phyloP scores from a whole-genome alignment of 2,888 invertebrate species.

The Leptopilina syphax region DNA sequence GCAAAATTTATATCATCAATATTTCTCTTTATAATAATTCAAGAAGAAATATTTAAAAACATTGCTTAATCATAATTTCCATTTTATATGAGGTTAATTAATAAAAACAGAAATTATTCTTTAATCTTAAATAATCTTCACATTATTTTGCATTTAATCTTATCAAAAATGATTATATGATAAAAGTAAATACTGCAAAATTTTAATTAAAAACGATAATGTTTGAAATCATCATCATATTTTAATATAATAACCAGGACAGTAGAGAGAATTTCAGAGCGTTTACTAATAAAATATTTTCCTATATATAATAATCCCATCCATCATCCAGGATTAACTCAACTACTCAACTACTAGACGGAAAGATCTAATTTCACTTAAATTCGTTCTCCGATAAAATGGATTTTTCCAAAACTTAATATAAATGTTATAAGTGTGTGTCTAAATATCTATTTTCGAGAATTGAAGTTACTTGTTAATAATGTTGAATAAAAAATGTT shows the following conservation, averaged over 20 bases:
- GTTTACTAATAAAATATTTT: neutral
- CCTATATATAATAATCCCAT: neutral
- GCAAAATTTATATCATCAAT: too few species aligned
- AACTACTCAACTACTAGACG: neutral
- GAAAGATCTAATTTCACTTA: neutral
- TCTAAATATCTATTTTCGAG: too few species aligned
- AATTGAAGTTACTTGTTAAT: too few species aligned
- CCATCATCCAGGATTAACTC: neutral
- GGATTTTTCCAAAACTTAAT: neutral
- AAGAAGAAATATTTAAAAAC: too few species aligned
- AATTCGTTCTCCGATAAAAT: constrained; percentile 5
- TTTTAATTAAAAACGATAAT: neutral
- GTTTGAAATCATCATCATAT: neutral
- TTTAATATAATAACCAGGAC: neutral
- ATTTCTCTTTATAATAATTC: too few species aligned
- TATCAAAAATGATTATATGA: neutral
- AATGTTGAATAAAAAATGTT: too few species aligned
- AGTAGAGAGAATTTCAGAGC: neutral
- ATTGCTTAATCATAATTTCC: too few species aligned
- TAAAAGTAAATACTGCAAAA: neutral
- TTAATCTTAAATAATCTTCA: too few species aligned
- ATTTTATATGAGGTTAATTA: too few species aligned
- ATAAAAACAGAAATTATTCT: too few species aligned
- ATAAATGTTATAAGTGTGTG: too few species aligned
- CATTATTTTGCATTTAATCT: too few species aligned